These are phyloP conservation scores for Gambusia yucatana DNA, from an alignment of 2,797 vertebrate genomes.

Conservation along the genomic window DNA sequence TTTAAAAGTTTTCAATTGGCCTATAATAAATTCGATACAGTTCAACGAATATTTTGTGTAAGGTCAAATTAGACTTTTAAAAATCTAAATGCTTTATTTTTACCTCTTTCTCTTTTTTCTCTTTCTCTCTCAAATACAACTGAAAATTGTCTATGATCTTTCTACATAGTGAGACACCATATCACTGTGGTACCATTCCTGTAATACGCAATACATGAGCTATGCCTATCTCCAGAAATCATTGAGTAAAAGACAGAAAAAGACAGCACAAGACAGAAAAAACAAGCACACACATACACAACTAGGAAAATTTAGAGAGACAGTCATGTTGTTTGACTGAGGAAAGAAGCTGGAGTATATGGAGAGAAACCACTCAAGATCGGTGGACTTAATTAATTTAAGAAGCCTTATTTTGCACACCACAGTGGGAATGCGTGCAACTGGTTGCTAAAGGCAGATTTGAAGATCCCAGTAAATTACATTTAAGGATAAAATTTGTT, in stretches of 20 bases:
- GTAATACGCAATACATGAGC: no score
- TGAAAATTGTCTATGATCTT: no score
- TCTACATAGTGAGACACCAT: no score
- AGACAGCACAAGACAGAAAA: no score
- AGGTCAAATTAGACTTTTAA: neutral
- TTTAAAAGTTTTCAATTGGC: neutral
- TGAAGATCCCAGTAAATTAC: neutral
- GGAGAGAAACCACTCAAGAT: neutral
- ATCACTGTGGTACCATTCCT: neutral
- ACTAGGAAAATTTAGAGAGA: neutral
- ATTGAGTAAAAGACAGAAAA: no score
- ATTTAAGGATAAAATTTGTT: neutral
- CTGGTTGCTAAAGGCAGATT: neutral
- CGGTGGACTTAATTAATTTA: neutral
- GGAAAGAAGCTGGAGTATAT: neutral
- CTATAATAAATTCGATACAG: neutral
- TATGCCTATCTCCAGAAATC: no score
- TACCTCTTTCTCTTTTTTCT: no score
- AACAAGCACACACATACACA: neutral
- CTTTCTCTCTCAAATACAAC: no score
- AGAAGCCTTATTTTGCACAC: neutral
- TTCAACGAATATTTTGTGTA: neutral
- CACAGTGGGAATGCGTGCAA: neutral
- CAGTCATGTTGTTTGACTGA: neutral
- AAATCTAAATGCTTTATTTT: neutral